Evolutionary conservation across 1,140 invertebrate genomes (phyloP).

Genomic region (Brachionus paranguensis): DNA sequence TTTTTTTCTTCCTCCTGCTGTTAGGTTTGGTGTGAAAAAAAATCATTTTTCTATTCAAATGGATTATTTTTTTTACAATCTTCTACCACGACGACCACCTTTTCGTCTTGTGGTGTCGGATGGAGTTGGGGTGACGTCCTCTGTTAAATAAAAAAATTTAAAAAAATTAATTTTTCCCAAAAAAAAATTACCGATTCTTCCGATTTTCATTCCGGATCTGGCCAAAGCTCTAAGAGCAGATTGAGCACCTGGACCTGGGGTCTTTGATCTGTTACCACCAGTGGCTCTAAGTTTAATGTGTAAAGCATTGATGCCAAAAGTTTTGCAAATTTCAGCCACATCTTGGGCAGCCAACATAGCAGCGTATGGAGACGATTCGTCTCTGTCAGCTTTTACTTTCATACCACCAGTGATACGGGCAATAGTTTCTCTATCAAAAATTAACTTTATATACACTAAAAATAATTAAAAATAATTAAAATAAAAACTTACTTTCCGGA

Average conservation of each 20-base stretch:
- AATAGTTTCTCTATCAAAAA: slow-evolving; percentile 81
- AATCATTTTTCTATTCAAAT: slow-evolving; percentile 29
- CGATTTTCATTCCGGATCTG: slow-evolving; percentile 98
- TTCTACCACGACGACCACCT: slow-evolving; percentile 95
- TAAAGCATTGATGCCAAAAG: slow-evolving; percentile 87
- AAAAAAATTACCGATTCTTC: slow-evolving; percentile 72
- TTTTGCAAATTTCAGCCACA: slow-evolving; percentile 97
- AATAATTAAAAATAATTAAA: background rate
- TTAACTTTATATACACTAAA: background rate
- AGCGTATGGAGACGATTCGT: slow-evolving; percentile 98
- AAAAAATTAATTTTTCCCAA: background rate
- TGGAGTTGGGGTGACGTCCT: slow-evolving; percentile 97
- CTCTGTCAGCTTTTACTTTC: slow-evolving; percentile 99
- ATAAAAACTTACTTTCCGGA: slow-evolving; percentile 70
- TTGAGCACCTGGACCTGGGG: slow-evolving; percentile 87
- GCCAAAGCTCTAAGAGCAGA: slow-evolving; percentile 93
- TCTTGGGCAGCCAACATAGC: slow-evolving; percentile 99
- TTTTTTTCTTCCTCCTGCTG: background rate
- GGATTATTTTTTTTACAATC: slow-evolving; percentile 68
- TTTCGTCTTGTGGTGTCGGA: slow-evolving; percentile 97
- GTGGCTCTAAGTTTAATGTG: slow-evolving; percentile 97
- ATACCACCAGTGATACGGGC: slow-evolving; percentile 96
- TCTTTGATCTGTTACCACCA: slow-evolving; percentile 76
- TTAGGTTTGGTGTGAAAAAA: background rate
- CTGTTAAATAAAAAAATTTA: slow-evolving; percentile 48